Evolutionary conservation across 2,888 invertebrate species (phyloP), one percentile per base, ranked within the genome.

Genomic region (Erebia epiphron): DNA sequence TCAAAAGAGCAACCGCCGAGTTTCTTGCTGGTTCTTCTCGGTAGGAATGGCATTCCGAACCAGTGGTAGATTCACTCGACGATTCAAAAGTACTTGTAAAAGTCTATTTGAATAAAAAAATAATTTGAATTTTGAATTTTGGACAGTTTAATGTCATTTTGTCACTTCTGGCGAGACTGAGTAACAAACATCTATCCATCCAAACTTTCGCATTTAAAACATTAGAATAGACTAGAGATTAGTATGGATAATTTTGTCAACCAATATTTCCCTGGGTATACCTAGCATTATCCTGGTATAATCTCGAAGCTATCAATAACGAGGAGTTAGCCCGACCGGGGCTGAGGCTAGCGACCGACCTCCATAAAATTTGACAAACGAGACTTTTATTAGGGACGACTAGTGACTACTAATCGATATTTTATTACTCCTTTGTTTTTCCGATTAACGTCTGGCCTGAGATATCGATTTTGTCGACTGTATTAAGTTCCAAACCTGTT

Each of bases 331-430:
- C 57, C 67, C 67, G 75, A 71, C 70, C 74, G 62, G 74, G 72
- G 72, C 74, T 60, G 71, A 54, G 68, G 62, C 64, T 64, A 57
- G 58, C 57, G 58, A 58, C 75, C 78, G 79, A 78, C 75, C 79
- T 78, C 80, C 83, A 83, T 86, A 84, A 85, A 86, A 79, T 84
- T 83, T 85, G 85, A 85, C 82, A 83, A 86, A 85, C 79, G 85
- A 80, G 82, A 82, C 83, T 77, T 83, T 83, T 83, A 85, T 84
- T 79, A 76, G 78, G 67, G 64, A 68, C 77, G 75, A 73, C 74
- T 71, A 74, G 68, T 69, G 79, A 81, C 76, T 82, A 74, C 79
- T 81, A 83, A 83, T 84, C 82, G 79, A 81, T 75, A 71, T 75
- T 76, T 73, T 76, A 77, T 78, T 76, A 70, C 69, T 70, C 65